phyloP scores from a whole-genome alignment of 2,888 invertebrate genomes.

The Thecocarcelia acutangulata region DNA sequence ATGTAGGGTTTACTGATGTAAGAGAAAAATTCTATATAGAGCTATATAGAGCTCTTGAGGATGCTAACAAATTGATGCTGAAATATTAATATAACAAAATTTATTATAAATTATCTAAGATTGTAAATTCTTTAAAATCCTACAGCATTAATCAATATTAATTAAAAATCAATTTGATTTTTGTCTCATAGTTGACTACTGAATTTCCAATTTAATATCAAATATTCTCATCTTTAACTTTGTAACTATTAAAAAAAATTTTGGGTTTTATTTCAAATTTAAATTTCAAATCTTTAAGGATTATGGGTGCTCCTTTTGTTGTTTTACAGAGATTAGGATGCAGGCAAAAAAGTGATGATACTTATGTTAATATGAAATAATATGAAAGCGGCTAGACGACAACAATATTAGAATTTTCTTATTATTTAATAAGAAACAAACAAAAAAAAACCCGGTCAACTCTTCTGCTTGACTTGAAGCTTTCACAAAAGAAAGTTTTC shows the following conservation, averaged over 20 bases:
- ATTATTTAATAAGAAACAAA: conserved; percentile 37
- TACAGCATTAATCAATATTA: too few species aligned
- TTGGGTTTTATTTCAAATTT: not conserved
- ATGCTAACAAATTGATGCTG: too few species aligned
- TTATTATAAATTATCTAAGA: too few species aligned
- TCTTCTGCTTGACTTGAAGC: conserved; percentile 54
- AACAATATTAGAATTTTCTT: conserved; percentile 46
- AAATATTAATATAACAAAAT: too few species aligned
- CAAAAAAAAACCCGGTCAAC: conserved; percentile 20
- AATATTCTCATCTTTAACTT: too few species aligned
- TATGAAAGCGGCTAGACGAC: conserved; percentile 59
- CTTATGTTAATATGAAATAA: conserved; percentile 55
- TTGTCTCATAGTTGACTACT: too few species aligned
- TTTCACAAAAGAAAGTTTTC: conserved; percentile 70
- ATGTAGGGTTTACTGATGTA: not conserved
- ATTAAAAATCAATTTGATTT: too few species aligned
- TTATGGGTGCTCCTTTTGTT: conserved; percentile 10
- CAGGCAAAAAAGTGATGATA: conserved; percentile 45
- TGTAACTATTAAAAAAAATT: too few species aligned
- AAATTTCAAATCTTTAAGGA: conserved; percentile 36
- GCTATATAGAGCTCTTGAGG: too few species aligned
- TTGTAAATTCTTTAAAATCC: too few species aligned
- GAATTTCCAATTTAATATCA: too few species aligned
- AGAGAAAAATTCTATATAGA: not conserved
- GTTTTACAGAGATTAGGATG: conserved; percentile 21